Evolutionary conservation across 1,140 invertebrate species (phyloP).

Genomic region (Mercenaria mercenaria): DNA sequence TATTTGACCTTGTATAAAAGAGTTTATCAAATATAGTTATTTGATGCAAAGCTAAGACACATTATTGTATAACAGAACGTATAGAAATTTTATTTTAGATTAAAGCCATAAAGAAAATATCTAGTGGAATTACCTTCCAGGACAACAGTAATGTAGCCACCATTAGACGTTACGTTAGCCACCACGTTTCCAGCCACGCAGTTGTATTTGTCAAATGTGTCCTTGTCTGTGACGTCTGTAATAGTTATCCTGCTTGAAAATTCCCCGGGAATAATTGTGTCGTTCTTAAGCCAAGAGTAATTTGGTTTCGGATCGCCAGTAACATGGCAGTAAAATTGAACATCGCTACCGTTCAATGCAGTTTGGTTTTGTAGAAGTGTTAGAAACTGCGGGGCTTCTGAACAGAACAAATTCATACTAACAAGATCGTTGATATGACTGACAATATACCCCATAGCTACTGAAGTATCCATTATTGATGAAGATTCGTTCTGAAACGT

Average conservation of each 20-base stretch:
- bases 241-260: not conserved
- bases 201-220: not conserved
- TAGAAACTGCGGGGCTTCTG: not conserved
- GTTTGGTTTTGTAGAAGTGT: not conserved
- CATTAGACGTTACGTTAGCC: not conserved
- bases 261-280: not conserved
- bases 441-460: not conserved
- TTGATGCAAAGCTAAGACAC: not conserved
- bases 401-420: slow-evolving; percentile 20
- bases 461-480: not conserved
- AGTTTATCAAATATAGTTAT: not conserved
- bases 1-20: not conserved
- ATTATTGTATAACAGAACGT: too few relatives aligned
- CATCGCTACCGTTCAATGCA: not conserved
- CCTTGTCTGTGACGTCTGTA: not conserved
- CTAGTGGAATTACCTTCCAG: not conserved
- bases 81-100: too few relatives aligned
- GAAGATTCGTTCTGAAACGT: slow-evolving; percentile 26
- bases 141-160: not conserved
- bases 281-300: slow-evolving; percentile 9
- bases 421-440: not conserved
- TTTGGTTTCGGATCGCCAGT: slow-evolving; percentile 3
- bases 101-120: too few relatives aligned
- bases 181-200: slow-evolving; percentile 31
- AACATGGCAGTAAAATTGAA: slow-evolving; percentile 4